Evolutionary conservation across 2,888 invertebrate genomes (phyloP), one percentile per base, ranked within the genome.

Genomic region (Aquatica leii): DNA sequence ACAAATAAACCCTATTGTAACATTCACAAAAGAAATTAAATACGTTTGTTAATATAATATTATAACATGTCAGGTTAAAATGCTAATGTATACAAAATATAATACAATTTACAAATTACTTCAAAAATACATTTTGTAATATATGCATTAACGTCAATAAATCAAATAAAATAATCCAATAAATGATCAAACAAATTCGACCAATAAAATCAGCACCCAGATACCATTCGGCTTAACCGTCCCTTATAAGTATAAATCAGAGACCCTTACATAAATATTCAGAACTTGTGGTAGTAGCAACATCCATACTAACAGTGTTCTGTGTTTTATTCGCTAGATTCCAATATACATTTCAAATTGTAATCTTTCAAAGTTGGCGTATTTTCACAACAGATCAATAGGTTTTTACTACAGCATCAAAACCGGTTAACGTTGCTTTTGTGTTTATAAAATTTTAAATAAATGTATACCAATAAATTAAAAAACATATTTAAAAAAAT

Each of bases 251-350:
- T 52, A 59, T 59, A 59, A 59, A 59, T 59, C 59, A 59, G 43
- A 34, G 40, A 43, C 59, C 59, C 52, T 59, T 59, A 59, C 59
- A 59, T 59, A 59, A 59, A 59, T 59, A 59, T 59, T 59, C 59
- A 59, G 51, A 59, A 59, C 59, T 52, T 52, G 52, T 35, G 59
- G 37, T 52, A 18, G 40, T 52, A 51, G 52, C 35, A 59, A 24
- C 8, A 43, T 43, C 50, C 52, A 46, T 59, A 17, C 59, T 46
- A 34, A 52, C 52, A 46, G 51, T 41, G 43, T 50, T 35, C 43
- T 11, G 9, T 46, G 17, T 46, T 59, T 51, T 46, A 40, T 18
- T 49, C n/a, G 21, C 1, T 21, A 48, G 48, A 48, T n/a, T 43
- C 41, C 41, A 43, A 43, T 43, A 43, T 43, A 43, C 41, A 43